Conservation (phyloP, 2,113 vertebrate genomes). For the Anseranas semipalmata region DNA sequence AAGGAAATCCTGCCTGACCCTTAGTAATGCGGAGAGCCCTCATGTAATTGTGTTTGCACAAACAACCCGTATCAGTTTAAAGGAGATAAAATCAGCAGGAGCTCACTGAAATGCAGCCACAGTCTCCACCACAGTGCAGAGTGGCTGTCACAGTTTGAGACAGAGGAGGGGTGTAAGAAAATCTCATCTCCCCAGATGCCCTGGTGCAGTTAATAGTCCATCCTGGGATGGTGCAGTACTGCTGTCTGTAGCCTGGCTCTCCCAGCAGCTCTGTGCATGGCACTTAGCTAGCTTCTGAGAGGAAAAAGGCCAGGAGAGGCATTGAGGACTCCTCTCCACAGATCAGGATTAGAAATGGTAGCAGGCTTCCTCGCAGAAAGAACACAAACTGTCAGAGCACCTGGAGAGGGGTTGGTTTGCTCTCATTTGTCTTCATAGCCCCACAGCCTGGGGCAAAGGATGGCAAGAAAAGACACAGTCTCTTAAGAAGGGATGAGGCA, state of each 20-base stretch:
- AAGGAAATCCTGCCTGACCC: neutral
- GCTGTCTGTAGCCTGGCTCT: neutral
- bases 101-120: neutral
- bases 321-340: no score
- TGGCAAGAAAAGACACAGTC: neutral
- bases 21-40: neutral
- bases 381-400: neutral
- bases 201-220: neutral
- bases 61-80: neutral
- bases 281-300: neutral
- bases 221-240: neutral
- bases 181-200: neutral
- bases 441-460: neutral
- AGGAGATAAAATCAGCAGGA: neutral
- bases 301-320: neutral
- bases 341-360: fast-evolving
- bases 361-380: neutral
- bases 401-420: neutral
- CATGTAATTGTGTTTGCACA: neutral
- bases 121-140: neutral
- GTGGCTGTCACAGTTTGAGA: neutral
- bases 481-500: neutral
- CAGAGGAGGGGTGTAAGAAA: no score
- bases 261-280: neutral
- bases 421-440: neutral